Evolutionary conservation across 2,113 vertebrate genomes (phyloP), one percentile per base, ranked within the genome.

Genomic region (Etia nguti): DNA sequence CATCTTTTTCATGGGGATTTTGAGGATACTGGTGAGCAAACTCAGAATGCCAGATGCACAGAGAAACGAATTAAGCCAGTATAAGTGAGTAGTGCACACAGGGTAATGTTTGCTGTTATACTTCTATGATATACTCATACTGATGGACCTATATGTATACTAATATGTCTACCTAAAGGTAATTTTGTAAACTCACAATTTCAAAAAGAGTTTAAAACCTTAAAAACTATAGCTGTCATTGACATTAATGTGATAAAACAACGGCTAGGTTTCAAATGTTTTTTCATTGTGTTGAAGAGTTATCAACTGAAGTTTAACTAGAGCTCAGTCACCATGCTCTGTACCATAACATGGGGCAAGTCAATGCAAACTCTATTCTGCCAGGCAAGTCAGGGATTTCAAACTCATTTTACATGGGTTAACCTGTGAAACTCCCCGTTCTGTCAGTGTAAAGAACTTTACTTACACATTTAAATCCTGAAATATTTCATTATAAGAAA

Each of bases 1-100:
- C 20, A 7, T 95, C 82, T 97, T 96, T 88, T 96, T 96, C 90
- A 43, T 96, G 89, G 95, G 95, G 4, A 96, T 97, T 84, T 86
- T 96, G 86, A 94, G 88, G 88, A 94, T 96, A 31, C 56, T 97
- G 65, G 94, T 96, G 73, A 90, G 88, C 68, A 97, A 97, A 91
- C 91, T 97, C 46, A 92, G 93, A 65, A 95, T 95, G 87, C 87
- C 95, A 6, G 94, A 96, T 8, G 90, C 93, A 10, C 93, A 92
- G 68, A 93, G 95, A 88, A 96, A 94, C 65, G 95, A 96, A 79
- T 94, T 96, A 62, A 91, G 88, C 81, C 95, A 96, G 81, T 96
- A 95, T 10, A 96, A 94, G 96, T 97, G 87, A 93, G 96, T 94
- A 55, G 2, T 48, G 15, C 43, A 20, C 7, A 48, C 41, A 29